Evolutionary conservation across 2,797 vertebrate genomes (phyloP).

Genomic region (Myripristis jacobus): DNA sequence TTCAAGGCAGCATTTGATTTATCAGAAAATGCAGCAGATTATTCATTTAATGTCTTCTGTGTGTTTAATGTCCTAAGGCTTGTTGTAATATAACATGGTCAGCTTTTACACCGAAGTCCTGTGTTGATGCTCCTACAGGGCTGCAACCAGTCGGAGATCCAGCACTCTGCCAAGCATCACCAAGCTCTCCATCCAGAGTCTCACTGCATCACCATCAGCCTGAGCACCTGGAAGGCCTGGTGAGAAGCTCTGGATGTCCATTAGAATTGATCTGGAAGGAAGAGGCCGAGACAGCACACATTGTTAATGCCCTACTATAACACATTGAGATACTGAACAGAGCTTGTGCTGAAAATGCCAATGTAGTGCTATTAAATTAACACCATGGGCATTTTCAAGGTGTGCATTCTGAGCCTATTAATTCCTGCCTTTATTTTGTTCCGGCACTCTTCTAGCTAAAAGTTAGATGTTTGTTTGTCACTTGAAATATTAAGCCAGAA

Average conservation of each 20-base stretch:
- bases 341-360: neutral
- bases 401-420: neutral
- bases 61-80: neutral
- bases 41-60: too few relatives aligned
- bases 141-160: constrained; percentile 91
- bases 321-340: neutral
- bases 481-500: too few relatives aligned
- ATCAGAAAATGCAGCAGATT: too few relatives aligned
- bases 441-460: too few relatives aligned
- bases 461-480: too few relatives aligned
- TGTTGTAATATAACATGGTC: neutral
- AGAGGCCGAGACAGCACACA: constrained; percentile 3
- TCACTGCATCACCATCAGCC: constrained; percentile 93
- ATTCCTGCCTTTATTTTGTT: neutral
- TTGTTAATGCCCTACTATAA: neutral
- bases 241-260: constrained; percentile 74
- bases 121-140: constrained; percentile 78
- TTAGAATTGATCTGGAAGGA: constrained; percentile 22
- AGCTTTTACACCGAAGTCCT: neutral
- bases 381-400: neutral
- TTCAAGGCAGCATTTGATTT: too few relatives aligned
- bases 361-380: neutral
- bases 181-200: constrained; percentile 85
- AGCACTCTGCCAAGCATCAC: constrained; percentile 93
- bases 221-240: constrained; percentile 96